phyloP scores from a whole-genome alignment of 2,113 vertebrate genomes.

The Bothrops jararaca region DNA sequence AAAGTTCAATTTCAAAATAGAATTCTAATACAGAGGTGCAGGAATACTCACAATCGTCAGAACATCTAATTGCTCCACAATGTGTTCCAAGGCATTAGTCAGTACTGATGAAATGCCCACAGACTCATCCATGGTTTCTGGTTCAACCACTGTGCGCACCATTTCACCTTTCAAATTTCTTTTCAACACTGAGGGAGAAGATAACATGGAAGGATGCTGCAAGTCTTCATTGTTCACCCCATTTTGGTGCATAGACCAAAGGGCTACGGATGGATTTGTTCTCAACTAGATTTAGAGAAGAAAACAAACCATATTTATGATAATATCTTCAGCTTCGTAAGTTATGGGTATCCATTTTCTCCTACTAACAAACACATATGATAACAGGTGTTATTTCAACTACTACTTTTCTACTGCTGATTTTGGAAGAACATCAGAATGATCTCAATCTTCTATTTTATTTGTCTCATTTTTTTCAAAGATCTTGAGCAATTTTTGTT shows the following conservation, averaged over 20 bases:
- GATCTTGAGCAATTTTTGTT: background rate
- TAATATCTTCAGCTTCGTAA: conserved; percentile 57
- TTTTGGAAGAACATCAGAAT: background rate
- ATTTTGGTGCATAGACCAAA: conserved; percentile 45
- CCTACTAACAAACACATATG: background rate
- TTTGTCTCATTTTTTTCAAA: background rate
- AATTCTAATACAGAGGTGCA: background rate
- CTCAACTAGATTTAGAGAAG: conserved; percentile 36
- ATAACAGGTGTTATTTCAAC: background rate
- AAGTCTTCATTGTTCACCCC: conserved; percentile 36
- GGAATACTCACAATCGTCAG: conserved; percentile 81
- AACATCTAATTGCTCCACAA: conserved; percentile 86
- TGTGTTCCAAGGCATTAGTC: conserved; percentile 75
- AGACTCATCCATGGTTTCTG: conserved; percentile 54
- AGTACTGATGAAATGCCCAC: conserved; percentile 62
- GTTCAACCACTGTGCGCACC: conserved; percentile 48
- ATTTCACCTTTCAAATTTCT: conserved; percentile 54
- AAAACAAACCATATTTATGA: conserved; percentile 5
- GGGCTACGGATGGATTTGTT: conserved; percentile 29
- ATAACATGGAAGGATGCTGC: conserved; percentile 35
- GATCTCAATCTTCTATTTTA: background rate
- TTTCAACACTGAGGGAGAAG: conserved; percentile 34
- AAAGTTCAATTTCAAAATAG: background rate
- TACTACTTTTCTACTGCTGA: background rate
- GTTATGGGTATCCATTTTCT: conserved; percentile 24